Base-by-base conservation (phyloP, 2,113 vertebrate species). In the Forbesichthys agassizii region DNA sequence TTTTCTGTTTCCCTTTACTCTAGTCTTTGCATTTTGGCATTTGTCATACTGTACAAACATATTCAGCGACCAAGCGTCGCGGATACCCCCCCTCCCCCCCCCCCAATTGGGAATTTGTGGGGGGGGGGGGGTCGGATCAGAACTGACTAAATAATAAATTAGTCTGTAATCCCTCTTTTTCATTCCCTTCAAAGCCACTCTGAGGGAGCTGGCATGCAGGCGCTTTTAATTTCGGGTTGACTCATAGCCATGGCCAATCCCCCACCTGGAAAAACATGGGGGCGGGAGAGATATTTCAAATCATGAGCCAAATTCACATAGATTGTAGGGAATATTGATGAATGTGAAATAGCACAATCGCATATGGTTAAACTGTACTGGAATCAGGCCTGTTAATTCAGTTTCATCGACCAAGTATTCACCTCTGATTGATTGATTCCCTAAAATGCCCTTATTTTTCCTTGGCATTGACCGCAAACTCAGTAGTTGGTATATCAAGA, bases 241-340 rank as follows among this genome's bases (percentile, higher is more conserved):
- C 72, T 84, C 82, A 82, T 66, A 83, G 75, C 49, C 66, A 14
- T 11, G 5, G 66, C 80, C 61, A 7, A 71, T 66, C 60, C 5
- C 62, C 71, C 69, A 83, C 85, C 69, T 83, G 82, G 74, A 80
- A 82, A 83, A 83, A 85, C 79, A 70, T 20, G 20, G 20, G 20
- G 20, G 20, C 59, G 36, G 33, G 18, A 33, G 55, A 71, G 62
- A 74, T 75, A 20, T 20, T 57, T n/a, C 33, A 48, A 61, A 68
- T 61, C 42, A 14, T 1, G 9, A 42, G 68, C 73, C 75, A 61
- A 77, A 46, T 54, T 64, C 3, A 18, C 66, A 64, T 56, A 63
- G 58, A 56, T 36, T 73, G 67, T 54, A 71, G 52, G 56, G 73
- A 74, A 81, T 58, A 64, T 48, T 53, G 52, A 47, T 68, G 36